Evolutionary conservation across 1,140 invertebrate species (phyloP).

Genomic region (Cydia amplana): DNA sequence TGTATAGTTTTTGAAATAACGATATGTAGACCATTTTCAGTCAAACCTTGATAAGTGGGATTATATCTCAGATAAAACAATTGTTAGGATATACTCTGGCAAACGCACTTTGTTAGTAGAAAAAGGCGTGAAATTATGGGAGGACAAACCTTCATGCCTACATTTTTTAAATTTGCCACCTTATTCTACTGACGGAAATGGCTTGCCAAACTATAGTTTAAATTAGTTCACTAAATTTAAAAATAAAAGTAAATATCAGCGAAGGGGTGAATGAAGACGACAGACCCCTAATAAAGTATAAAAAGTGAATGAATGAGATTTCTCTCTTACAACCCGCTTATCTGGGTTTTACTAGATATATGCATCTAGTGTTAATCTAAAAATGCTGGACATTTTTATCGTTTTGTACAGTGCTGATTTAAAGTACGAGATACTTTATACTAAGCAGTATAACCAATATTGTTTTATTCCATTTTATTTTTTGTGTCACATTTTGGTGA

Average conservation of each 20-base stretch:
- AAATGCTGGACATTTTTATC: slow-evolving; percentile 45
- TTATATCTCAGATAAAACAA: no score
- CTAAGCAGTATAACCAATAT: not conserved
- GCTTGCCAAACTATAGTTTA: no score
- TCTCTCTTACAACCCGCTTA: not conserved
- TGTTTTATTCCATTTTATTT: not conserved
- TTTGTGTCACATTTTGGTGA: not conserved
- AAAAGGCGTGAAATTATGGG: no score
- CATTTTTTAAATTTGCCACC: no score
- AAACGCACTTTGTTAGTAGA: no score
- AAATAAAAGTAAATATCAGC: no score
- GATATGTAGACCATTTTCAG: slow-evolving; percentile 11
- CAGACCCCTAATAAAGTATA: no score
- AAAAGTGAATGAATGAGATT: not conserved
- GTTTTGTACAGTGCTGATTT: slow-evolving; percentile 33
- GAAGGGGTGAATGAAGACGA: no score
- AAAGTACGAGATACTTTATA: not conserved
- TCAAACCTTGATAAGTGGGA: slow-evolving; percentile 29
- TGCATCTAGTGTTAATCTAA: slow-evolving; percentile 8
- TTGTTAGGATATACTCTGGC: no score
- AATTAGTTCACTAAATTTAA: no score
- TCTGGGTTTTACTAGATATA: not conserved
- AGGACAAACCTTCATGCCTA: no score
- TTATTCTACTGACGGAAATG: no score
- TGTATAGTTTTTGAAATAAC: slow-evolving; percentile 15